Evolutionary conservation across 2,113 vertebrate genomes (phyloP), one percentile per base, ranked within the genome.

Genomic region (Gymnorhina tibicen): DNA sequence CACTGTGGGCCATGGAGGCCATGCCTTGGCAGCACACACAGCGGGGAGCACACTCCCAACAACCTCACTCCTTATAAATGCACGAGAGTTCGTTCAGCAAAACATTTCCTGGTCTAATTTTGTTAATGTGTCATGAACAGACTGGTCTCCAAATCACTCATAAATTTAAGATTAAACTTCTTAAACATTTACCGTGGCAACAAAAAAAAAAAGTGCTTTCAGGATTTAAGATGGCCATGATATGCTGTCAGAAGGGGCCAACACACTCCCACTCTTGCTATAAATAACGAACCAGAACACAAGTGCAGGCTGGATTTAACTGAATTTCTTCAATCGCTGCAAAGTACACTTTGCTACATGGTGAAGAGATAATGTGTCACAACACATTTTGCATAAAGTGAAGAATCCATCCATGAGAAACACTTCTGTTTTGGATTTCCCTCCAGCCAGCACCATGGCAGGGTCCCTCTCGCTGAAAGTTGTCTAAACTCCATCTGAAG

Each of bases 231-330:
- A 94, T 92, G 91, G 88, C 88, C 96, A 94, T 92, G 95, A 95
- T 95, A 78, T 75, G 93, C 92, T 96, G 95, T 97, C 96, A 96
- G 84, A 95, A 94, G 76, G 89, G 96, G 96, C 96, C 96, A 95
- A 93, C 96, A 97, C 80, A 93, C 95, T 96, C 95, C 96, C 92
- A 96, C 96, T 21, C 95, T 87, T 62, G 53, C 96, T 96, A 97
- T 94, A 97, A 97, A 97, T 97, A 96, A 92, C 44, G 0, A 88
- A 39, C 64, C 80, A 85, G 93, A 96, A 46, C 92, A 92, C 95
- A 96, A 91, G 95, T 33, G 23, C 91, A 92, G 88, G 80, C 93
- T 95, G 52, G 80, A 89, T 96, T 94, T 95, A 86, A 91, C 73
- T 67, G 83, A 91, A 76, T 93, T 94, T 81, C 88, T 96, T 95